A percentile compares a stretch with the other conserved stretches of the same genome.
phyloP scores from a whole-genome alignment of 2,888 invertebrate genomes.

The Dryadula phaetusa region DNA sequence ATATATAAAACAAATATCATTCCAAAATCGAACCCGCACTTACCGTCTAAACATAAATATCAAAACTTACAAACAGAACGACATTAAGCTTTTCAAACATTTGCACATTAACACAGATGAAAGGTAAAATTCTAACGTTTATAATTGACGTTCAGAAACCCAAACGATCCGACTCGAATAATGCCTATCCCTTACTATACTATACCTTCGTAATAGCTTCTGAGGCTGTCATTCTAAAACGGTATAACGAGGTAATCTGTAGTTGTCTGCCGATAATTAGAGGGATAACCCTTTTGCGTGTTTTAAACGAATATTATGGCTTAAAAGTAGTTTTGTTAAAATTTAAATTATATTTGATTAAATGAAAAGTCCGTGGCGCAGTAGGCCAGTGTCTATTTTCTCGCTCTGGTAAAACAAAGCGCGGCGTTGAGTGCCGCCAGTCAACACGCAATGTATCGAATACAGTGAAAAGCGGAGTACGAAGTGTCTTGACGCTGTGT shows the following conservation, averaged over 20 bases:
- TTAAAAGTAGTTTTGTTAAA: neutral
- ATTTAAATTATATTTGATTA: neutral
- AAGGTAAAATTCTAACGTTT: slow-evolving; percentile 11
- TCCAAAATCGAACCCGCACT: neutral
- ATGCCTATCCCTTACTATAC: slow-evolving; percentile 15
- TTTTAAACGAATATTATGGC: neutral
- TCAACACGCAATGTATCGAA: too few species aligned
- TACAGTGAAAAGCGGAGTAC: too few species aligned
- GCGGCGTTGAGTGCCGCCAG: too few species aligned
- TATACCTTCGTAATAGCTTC: slow-evolving; percentile 31
- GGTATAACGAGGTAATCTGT: slow-evolving; percentile 35
- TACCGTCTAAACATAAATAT: neutral
- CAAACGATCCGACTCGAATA: slow-evolving; percentile 21
- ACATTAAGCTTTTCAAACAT: neutral
- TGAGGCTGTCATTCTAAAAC: slow-evolving; percentile 31
- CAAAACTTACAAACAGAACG: neutral
- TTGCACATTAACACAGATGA: neutral
- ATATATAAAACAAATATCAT: too few species aligned
- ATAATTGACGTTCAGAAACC: slow-evolving; percentile 24
- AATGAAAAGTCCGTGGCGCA: too few species aligned
- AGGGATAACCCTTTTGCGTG: slow-evolving; percentile 21
- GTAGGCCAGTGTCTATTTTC: too few species aligned
- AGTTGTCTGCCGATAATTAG: slow-evolving; percentile 39
- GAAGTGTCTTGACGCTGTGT: too few species aligned
- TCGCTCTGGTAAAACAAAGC: too few species aligned